Evolutionary conservation across 2,797 vertebrate species (phyloP).

Genomic region (Melanotaenia trifasciata): DNA sequence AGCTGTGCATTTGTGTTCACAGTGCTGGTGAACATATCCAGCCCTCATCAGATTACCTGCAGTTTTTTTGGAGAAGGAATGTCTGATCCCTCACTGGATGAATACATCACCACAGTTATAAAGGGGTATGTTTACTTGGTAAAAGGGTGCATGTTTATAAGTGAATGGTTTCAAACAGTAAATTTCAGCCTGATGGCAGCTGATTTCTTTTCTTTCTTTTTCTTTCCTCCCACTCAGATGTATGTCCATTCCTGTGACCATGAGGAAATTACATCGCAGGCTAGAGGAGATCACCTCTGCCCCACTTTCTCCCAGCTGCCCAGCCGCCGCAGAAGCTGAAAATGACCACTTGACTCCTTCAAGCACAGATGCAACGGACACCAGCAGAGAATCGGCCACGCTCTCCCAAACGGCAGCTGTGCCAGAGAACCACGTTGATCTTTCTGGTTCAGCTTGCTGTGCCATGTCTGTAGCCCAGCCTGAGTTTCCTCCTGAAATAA

Average conservation of each 20-base stretch:
- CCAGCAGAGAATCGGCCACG: conserved; percentile 12
- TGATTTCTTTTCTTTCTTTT: background rate
- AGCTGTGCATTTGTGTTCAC: conserved; percentile 11
- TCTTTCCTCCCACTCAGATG: conserved; percentile 67
- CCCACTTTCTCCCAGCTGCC: conserved; percentile 3
- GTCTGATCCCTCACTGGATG: conserved; percentile 69
- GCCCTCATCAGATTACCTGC: conserved; percentile 78
- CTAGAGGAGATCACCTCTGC: conserved; percentile 37
- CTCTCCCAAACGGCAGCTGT: conserved; percentile 47
- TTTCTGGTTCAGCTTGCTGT: conserved; percentile 41
- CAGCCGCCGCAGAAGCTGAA: conserved; percentile 23
- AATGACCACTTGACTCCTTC: conserved; percentile 33
- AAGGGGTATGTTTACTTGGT: conserved; percentile 67
- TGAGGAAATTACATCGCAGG: conserved; percentile 79
- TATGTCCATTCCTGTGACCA: conserved; percentile 87
- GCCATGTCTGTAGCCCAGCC: conserved; percentile 54
- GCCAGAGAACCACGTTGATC: conserved; percentile 29
- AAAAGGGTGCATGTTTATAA: background rate
- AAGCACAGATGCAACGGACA: conserved; percentile 14
- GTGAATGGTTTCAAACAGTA: background rate
- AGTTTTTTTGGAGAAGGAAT: conserved; percentile 72
- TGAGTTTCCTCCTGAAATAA: conserved; percentile 61
- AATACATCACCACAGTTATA: conserved; percentile 77
- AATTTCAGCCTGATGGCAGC: background rate
- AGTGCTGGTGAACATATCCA: conserved; percentile 83